Evolutionary conservation across 2,888 invertebrate species (phyloP).

Genomic region (Noctua janthe): DNA sequence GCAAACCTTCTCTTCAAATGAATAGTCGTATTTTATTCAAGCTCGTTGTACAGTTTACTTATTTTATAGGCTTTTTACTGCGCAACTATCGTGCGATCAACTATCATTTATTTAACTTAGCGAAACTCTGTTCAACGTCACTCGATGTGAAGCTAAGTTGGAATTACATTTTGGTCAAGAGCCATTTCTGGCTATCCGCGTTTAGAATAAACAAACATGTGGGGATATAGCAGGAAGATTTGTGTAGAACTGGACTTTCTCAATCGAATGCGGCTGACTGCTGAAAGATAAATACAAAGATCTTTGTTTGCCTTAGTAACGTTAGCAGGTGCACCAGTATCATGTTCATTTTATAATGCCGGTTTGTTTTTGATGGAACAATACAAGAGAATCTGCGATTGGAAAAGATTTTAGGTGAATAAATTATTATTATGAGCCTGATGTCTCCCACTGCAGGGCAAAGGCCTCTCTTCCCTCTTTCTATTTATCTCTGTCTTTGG

Average conservation of each 20-base stretch:
- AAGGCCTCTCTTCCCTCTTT: no score
- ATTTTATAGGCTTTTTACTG: conserved; percentile 44
- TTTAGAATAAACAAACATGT: conserved; percentile 74
- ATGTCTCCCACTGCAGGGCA: no score
- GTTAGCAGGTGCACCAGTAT: conserved; percentile 44
- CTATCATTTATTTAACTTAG: conserved; percentile 56
- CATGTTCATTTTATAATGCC: conserved; percentile 25
- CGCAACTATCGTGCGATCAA: conserved; percentile 34
- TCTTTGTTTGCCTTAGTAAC: conserved; percentile 57
- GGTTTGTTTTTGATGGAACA: conserved; percentile 5
- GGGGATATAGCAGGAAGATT: conserved; percentile 45
- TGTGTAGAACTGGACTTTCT: conserved; percentile 58
- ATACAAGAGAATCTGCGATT: not conserved
- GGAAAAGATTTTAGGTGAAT: not conserved
- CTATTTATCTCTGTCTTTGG: no score
- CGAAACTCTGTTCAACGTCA: conserved; percentile 71
- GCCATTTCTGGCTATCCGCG: conserved; percentile 69
- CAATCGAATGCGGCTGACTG: conserved; percentile 36
- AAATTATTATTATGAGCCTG: not conserved
- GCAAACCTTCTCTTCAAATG: conserved; percentile 18
- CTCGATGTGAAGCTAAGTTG: conserved; percentile 63
- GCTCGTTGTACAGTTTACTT: conserved; percentile 19
- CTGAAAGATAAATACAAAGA: conserved; percentile 44
- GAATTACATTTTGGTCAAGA: conserved; percentile 73
- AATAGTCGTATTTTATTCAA: conserved; percentile 32